Percentiles rank a stretch among this genome's conserved stretches.
These are phyloP conservation scores for Chironomus tepperi DNA, from an alignment of 1,140 invertebrate genomes.

Conservation along the genomic window DNA sequence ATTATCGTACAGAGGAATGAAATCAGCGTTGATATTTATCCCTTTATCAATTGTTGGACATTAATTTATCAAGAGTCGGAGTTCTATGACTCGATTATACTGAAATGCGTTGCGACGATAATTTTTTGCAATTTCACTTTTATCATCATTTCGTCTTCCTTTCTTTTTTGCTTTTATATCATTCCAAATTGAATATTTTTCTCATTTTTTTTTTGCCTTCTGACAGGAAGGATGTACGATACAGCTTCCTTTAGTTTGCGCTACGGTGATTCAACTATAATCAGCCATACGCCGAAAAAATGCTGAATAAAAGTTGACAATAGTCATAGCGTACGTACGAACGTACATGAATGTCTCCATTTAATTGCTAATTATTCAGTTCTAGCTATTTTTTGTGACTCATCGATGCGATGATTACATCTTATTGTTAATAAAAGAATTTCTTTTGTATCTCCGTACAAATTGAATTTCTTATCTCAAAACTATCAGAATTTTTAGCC, in stretches of 20 bases:
- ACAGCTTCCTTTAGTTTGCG: not conserved
- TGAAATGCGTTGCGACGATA: not conserved
- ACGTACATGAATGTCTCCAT: not conserved
- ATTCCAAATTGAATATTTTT: not conserved
- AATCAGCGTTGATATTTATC: too few species aligned
- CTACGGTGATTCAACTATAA: conserved; percentile 6
- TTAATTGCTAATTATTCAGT: not conserved
- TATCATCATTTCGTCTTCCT: not conserved
- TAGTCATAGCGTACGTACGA: too few species aligned
- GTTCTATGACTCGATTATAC: not conserved
- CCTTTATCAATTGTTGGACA: too few species aligned
- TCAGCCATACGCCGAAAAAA: not conserved
- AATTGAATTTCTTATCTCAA: not conserved
- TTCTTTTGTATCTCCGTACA: not conserved
- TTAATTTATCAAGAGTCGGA: too few species aligned
- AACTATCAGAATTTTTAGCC: not conserved
- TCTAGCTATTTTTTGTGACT: not conserved
- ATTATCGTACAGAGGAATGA: too few species aligned
- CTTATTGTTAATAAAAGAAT: not conserved
- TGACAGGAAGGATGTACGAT: not conserved
- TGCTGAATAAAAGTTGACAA: not conserved
- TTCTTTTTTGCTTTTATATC: not conserved
- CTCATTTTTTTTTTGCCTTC: not conserved
- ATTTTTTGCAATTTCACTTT: conserved; percentile 14
- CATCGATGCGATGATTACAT: conserved; percentile 1